Conservation (phyloP, 1,140 invertebrate genomes). For the Neodiprion virginianus region DNA sequence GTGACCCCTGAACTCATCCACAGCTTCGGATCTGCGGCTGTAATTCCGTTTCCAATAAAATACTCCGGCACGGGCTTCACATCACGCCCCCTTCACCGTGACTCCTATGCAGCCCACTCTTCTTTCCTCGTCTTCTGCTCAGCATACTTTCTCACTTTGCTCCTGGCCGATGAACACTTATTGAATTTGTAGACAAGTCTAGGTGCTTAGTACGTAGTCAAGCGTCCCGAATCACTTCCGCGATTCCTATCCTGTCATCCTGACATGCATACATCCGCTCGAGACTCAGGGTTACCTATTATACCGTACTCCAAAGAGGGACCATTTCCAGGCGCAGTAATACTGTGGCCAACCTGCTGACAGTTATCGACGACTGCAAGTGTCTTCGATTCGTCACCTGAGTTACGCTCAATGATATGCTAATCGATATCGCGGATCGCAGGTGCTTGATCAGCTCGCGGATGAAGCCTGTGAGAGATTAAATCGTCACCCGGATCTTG, state of each 20-base stretch:
- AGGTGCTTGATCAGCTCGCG: no score
- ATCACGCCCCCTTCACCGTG: background rate
- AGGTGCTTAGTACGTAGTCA: background rate
- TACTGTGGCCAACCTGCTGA: background rate
- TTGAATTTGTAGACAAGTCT: background rate
- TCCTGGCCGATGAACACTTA: background rate
- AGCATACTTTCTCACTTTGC: background rate
- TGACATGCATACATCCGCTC: slow-evolving; percentile 18
- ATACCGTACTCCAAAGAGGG: background rate
- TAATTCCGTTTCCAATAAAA: slow-evolving; percentile 48
- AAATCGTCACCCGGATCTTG: background rate
- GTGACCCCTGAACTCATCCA: slow-evolving; percentile 29
- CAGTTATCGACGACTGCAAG: slow-evolving; percentile 43
- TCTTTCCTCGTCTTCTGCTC: background rate
- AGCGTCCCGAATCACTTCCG: background rate
- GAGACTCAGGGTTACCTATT: slow-evolving; percentile 26
- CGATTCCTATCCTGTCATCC: background rate
- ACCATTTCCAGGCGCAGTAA: no score
- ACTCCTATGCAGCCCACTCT: background rate
- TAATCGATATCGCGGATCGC: no score
- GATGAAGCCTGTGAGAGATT: background rate
- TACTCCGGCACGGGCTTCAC: background rate
- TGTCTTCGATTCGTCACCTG: slow-evolving; percentile 36
- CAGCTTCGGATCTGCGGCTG: slow-evolving; percentile 19
- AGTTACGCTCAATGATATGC: background rate